These are phyloP conservation scores for Sebastes taczanowskii DNA, from an alignment of 2,797 vertebrate species.

Conservation along the genomic window DNA sequence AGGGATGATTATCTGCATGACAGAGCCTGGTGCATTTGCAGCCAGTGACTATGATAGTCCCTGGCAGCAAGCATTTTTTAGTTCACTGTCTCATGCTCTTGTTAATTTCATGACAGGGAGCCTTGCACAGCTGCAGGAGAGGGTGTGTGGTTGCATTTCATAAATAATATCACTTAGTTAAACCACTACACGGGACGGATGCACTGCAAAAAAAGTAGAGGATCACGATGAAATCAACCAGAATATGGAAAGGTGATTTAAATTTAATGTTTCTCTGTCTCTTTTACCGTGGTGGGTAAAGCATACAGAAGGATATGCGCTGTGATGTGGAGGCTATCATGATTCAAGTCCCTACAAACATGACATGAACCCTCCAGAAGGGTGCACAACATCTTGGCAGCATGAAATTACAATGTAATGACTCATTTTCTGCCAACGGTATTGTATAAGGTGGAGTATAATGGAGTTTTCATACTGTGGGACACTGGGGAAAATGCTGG, in stretches of 20 bases:
- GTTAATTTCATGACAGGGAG: conserved; percentile 82
- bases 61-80: conserved; percentile 79
- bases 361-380: conserved; percentile 37
- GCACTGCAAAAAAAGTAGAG: conserved; percentile 57
- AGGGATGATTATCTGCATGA: conserved; percentile 78
- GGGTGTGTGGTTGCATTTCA: conserved; percentile 73
- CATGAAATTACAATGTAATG: conserved; percentile 64
- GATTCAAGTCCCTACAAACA: conserved; percentile 43
- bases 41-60: conserved; percentile 77
- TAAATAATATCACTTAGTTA: conserved; percentile 80
- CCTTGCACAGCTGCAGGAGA: conserved; percentile 69
- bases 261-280: conserved; percentile 70
- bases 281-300: conserved; percentile 42
- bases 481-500: neutral
- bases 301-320: conserved; percentile 19
- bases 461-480: conserved; percentile 27
- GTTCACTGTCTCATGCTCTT: conserved; percentile 78
- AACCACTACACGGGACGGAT: conserved; percentile 65
- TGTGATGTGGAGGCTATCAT: conserved; percentile 31
- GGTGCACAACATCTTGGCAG: conserved; percentile 41
- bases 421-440: conserved; percentile 49
- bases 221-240: conserved; percentile 59
- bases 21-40: conserved; percentile 72
- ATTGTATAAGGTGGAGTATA: conserved; percentile 34
- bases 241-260: conserved; percentile 71